Conservation (phyloP, 2,113 vertebrate species). For the Phasianus colchicus region DNA sequence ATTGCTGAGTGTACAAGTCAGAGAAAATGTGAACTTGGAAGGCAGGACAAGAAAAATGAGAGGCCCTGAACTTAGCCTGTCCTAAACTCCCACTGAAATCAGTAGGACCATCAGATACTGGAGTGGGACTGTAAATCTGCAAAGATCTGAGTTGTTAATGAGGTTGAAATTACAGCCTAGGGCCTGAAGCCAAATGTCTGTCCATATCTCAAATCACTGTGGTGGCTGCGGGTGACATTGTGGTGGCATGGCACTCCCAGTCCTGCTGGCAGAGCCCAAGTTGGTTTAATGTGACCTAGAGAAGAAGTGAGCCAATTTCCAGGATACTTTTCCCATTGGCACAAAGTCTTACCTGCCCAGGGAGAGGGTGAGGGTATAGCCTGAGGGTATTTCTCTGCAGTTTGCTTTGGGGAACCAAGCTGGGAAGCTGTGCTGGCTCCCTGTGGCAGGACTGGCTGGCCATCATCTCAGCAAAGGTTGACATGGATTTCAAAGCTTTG, state of each 20-base stretch:
- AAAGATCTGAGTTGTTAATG: neutral
- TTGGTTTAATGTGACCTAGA: neutral
- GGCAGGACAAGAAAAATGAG: neutral
- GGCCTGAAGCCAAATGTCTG: neutral
- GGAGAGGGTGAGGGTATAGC: neutral
- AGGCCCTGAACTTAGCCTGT: neutral
- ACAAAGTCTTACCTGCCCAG: neutral
- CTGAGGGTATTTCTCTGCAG: neutral
- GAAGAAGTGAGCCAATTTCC: neutral
- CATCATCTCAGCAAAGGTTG: neutral
- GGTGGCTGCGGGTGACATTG: neutral
- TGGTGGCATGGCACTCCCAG: neutral
- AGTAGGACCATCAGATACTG: rapidly evolving
- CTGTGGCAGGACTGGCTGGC: rapidly evolving
- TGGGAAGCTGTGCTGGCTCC: neutral
- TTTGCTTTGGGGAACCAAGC: neutral
- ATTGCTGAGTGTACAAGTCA: rapidly evolving
- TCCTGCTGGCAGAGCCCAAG: neutral
- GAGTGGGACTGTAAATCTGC: neutral
- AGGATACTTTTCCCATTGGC: neutral
- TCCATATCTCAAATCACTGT: rapidly evolving
- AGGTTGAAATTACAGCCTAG: neutral
- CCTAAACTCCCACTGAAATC: neutral
- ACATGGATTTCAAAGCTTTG: neutral
- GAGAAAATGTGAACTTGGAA: neutral